Evolutionary conservation across 2,797 vertebrate genomes (phyloP), one percentile per base, ranked within the genome.

Genomic region (Nannoperca australis): DNA sequence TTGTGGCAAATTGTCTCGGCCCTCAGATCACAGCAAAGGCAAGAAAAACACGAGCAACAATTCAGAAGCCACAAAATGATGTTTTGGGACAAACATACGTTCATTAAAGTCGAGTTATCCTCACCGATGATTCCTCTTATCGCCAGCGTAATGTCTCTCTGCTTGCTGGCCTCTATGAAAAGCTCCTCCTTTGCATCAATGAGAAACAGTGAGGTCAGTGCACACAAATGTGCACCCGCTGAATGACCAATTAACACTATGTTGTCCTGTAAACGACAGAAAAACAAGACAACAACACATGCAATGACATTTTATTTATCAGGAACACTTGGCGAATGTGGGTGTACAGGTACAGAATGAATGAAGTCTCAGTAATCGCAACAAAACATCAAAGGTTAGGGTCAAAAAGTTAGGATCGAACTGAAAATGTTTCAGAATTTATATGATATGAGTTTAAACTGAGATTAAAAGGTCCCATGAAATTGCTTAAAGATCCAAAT

Each of bases 241-340:
- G 95, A 96, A 75, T 96, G 95, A 14, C 95, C 94, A 5, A 95
- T 86, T 66, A 96, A 85, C 69, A 95, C 83, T 13, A 96, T 89
- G 27, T 93, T 94, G 70, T 93, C 88, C 95, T 96, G 45, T 8
- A 51, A 72, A 73, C 59, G 12, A 66, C 36, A 18, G 38, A 69
- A 44, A 81, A 40, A 80, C 10, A 53, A 20, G 15, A 44, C 14
- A 53, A 32, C 17, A 73, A 14, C 11, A 38, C 36, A 11, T 38
- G 10, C 9, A 38, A 38, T 24, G 47, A 67, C 36, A 51, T 53
- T 9, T 58, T 56, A 32, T 32, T 24, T 20, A 22, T 24, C 7
- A 18, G 34, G 15, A 62, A 45, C 45, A 42, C 9, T 14, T 36
- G 17, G 5, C 40, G 45, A 44, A 38, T 30, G 24, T 24, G 24